phyloP scores from a whole-genome alignment of 1,140 invertebrate species.

The Oscheius sp. region DNA sequence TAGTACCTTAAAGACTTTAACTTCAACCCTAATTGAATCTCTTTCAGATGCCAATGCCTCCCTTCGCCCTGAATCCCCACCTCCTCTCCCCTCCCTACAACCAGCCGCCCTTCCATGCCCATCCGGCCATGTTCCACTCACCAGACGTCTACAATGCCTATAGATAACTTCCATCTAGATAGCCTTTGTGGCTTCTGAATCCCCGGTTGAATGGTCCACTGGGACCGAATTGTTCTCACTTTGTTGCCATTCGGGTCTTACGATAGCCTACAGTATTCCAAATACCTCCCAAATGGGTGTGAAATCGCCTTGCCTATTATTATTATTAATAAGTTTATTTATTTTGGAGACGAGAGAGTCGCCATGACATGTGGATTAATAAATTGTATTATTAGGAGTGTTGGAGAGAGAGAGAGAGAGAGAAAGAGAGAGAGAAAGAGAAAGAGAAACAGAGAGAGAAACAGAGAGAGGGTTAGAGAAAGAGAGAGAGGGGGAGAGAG shows the following conservation, averaged over 20 bases:
- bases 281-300: neutral
- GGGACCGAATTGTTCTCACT: neutral
- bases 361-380: no score
- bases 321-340: neutral
- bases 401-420: no score
- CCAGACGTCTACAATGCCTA: neutral
- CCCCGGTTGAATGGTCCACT: neutral
- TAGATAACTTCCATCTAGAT: neutral
- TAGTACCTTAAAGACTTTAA: no score
- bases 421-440: no score
- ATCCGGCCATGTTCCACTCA: neutral
- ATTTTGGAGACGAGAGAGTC: no score
- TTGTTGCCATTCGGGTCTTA: neutral
- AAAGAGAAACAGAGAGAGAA: neutral
- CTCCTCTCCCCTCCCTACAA: neutral
- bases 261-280: neutral
- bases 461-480: neutral
- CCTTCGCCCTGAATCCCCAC: no score
- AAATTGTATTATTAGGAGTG: no score
- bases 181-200: neutral
- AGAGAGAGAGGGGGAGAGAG: neutral
- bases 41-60: neutral
- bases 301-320: neutral
- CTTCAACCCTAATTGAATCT: neutral
- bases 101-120: neutral